phyloP scores from a whole-genome alignment of 2,113 vertebrate genomes.

The Macrotus californicus region DNA sequence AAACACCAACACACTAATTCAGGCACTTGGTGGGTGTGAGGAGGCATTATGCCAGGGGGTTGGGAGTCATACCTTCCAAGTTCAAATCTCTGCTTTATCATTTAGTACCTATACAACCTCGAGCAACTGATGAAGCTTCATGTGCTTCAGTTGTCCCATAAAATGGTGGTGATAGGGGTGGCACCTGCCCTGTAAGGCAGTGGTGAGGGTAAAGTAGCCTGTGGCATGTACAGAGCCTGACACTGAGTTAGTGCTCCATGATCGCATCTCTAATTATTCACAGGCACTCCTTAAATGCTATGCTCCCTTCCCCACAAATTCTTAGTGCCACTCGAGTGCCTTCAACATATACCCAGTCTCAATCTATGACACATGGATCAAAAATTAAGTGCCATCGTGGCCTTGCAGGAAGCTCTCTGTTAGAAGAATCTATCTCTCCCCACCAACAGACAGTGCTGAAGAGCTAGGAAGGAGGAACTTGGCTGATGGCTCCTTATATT shows the following conservation, averaged over 20 bases:
- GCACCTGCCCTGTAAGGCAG: not conserved
- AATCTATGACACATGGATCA: not conserved
- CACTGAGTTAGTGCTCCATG: not conserved
- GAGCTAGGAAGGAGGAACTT: not conserved
- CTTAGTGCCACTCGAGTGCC: not conserved
- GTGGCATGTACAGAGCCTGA: rapidly evolving
- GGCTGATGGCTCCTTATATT: not conserved
- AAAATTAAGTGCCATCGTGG: not conserved
- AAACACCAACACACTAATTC: not conserved
- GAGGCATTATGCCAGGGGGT: not conserved
- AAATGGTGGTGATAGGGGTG: not conserved
- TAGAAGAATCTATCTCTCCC: not conserved
- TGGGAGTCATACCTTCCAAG: not conserved
- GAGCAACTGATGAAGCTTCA: not conserved
- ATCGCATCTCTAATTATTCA: not conserved
- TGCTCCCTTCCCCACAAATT: not conserved
- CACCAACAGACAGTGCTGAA: not conserved
- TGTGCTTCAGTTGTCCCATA: not conserved
- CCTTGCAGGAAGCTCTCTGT: not conserved
- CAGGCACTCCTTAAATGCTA: not conserved
- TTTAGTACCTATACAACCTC: not conserved
- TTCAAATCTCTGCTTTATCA: not conserved
- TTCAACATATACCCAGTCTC: not conserved
- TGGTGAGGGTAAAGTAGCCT: not conserved
- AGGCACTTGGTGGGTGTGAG: not conserved